These are phyloP conservation scores for Mionectes macconnelli DNA, from an alignment of 2,113 vertebrate genomes.

Conservation along the genomic window DNA sequence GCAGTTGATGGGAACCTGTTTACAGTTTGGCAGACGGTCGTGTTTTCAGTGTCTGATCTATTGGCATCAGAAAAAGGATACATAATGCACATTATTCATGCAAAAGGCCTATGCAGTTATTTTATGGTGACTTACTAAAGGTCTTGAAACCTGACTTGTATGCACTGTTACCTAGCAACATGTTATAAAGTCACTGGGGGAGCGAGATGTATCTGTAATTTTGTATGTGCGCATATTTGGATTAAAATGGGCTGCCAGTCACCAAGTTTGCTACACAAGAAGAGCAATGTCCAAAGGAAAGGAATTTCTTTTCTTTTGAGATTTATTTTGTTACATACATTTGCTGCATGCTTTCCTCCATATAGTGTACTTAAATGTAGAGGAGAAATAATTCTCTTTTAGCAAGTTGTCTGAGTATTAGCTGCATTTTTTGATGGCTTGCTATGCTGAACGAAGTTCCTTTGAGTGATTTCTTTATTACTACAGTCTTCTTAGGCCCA, in stretches of 20 bases:
- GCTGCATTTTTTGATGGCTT: neutral
- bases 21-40: conserved; percentile 50
- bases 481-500: conserved; percentile 11
- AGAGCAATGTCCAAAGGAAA: conserved; percentile 41
- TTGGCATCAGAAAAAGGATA: conserved; percentile 71
- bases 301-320: conserved; percentile 32
- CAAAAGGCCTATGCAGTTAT: conserved; percentile 76
- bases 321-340: conserved; percentile 20
- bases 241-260: conserved; percentile 76
- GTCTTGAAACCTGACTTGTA: conserved; percentile 84
- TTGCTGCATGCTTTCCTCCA: neutral
- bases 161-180: conserved; percentile 87
- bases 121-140: conserved; percentile 81
- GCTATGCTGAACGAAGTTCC: neutral
- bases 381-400: conserved; percentile 16
- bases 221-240: conserved; percentile 73
- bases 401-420: conserved; percentile 10
- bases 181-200: conserved; percentile 80
- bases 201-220: conserved; percentile 79
- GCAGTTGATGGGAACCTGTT: conserved; percentile 57
- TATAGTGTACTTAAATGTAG: neutral
- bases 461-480: conserved; percentile 54
- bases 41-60: conserved; percentile 70
- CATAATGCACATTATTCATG: conserved; percentile 76
- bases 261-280: conserved; percentile 46